Percentiles rank a stretch among this genome's conserved stretches.
These are phyloP conservation scores for Strongylocentrotus purpuratus DNA, from an alignment of 35 echinoderm and acorn worm species.

Conservation along the genomic window DNA sequence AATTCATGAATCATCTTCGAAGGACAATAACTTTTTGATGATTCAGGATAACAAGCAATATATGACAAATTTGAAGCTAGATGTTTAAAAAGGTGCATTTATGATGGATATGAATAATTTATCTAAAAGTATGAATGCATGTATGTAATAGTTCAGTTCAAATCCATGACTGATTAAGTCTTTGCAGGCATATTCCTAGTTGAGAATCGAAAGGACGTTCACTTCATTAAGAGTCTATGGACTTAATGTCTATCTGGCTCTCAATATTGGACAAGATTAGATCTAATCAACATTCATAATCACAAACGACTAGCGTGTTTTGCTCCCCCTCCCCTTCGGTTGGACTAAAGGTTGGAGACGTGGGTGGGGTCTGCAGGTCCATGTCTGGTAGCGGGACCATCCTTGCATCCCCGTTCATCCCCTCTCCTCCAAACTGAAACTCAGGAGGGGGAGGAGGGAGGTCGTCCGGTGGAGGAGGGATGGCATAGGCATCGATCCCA, in stretches of 20 bases:
- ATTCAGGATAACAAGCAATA: too few relatives aligned
- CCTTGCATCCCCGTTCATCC: neutral
- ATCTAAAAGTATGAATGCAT: neutral
- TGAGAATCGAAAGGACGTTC: neutral
- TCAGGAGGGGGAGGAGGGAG: slow-evolving; percentile 39
- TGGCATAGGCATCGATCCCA: slow-evolving; percentile 18
- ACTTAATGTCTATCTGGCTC: neutral
- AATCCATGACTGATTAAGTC: neutral
- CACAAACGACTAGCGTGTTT: slow-evolving; percentile 53
- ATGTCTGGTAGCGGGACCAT: slow-evolving; percentile 50
- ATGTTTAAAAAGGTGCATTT: neutral
- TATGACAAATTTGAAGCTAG: too few relatives aligned
- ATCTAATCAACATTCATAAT: neutral
- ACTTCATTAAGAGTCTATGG: neutral
- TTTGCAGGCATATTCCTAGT: neutral
- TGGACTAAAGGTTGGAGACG: slow-evolving; percentile 41
- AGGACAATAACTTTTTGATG: too few relatives aligned
- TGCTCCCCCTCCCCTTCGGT: slow-evolving; percentile 58
- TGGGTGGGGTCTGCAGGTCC: slow-evolving; percentile 34
- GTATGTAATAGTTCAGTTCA: neutral
- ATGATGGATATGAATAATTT: neutral
- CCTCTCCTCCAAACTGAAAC: neutral
- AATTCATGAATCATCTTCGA: too few relatives aligned
- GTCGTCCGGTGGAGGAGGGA: neutral
- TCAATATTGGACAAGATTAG: neutral